Conservation (phyloP, 2,113 vertebrate species). For the Sturnus vulgaris region DNA sequence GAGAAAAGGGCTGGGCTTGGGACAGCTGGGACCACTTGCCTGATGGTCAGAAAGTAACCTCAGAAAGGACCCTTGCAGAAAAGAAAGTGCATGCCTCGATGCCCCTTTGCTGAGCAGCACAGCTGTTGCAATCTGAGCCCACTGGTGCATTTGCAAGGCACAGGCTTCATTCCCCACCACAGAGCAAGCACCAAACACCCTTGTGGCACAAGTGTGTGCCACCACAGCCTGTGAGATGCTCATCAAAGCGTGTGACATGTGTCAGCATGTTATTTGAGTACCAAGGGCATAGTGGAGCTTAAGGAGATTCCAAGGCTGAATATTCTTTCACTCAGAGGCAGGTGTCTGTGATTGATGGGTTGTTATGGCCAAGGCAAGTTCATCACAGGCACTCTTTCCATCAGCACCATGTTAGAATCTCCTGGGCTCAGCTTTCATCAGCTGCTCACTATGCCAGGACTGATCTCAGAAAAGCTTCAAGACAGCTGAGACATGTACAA, state of each 20-base stretch:
- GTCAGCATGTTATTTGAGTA: constrained; percentile 1
- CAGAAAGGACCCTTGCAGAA: background rate
- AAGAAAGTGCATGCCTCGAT: background rate
- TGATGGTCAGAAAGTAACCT: background rate
- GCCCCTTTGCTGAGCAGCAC: background rate
- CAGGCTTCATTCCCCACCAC: background rate
- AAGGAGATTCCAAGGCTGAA: constrained; percentile 43
- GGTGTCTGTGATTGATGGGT: constrained; percentile 37
- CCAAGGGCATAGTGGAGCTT: background rate
- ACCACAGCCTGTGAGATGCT: background rate
- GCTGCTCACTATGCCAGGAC: background rate
- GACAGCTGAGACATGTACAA: background rate
- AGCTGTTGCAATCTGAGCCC: constrained; percentile 15
- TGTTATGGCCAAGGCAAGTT: background rate
- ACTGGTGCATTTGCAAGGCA: background rate
- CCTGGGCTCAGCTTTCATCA: constrained; percentile 32
- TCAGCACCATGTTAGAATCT: constrained; percentile 1
- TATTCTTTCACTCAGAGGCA: background rate
- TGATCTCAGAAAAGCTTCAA: background rate
- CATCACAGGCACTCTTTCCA: background rate
- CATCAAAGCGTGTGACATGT: background rate
- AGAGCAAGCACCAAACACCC: background rate
- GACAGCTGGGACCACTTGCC: background rate
- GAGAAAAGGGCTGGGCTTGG: background rate
- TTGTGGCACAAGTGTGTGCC: background rate